A percentile compares a stretch with the other conserved stretches of the same genome.
Conservation (phyloP, 2,888 invertebrate genomes). For the Phlogophora meticulosa region DNA sequence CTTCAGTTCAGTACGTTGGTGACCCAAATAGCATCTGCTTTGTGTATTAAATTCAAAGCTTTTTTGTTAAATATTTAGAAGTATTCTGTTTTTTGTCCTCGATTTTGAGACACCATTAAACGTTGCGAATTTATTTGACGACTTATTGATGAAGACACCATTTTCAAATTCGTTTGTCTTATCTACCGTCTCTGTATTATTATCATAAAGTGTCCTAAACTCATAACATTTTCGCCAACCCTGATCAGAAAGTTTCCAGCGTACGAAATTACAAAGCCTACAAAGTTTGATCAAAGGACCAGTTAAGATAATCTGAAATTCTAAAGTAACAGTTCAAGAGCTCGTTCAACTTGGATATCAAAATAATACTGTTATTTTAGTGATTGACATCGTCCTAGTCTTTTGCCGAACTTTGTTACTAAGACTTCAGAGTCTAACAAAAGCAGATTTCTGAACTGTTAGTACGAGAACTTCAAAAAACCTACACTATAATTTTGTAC, state of each 20-base stretch:
- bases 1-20: constrained; percentile 63
- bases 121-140: constrained; percentile 8
- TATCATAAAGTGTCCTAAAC: neutral
- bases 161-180: constrained; percentile 17
- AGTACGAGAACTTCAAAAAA: neutral
- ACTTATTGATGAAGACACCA: neutral
- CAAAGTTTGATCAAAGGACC: constrained; percentile 26
- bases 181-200: constrained; percentile 18
- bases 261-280: constrained; percentile 9
- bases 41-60: constrained; percentile 54
- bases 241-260: constrained; percentile 10
- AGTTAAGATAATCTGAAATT: neutral
- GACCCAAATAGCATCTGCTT: constrained; percentile 68
- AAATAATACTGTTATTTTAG: neutral
- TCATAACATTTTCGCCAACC: constrained; percentile 19
- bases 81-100: neutral
- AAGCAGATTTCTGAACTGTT: neutral
- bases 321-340: constrained; percentile 6
- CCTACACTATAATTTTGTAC: neutral
- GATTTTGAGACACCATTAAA: neutral
- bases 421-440: neutral
- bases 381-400: neutral
- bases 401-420: neutral
- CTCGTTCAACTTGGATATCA: neutral
- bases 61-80: constrained; percentile 30